Conservation (phyloP, 2,888 invertebrate species). For the Temnothorax unifasciatus region DNA sequence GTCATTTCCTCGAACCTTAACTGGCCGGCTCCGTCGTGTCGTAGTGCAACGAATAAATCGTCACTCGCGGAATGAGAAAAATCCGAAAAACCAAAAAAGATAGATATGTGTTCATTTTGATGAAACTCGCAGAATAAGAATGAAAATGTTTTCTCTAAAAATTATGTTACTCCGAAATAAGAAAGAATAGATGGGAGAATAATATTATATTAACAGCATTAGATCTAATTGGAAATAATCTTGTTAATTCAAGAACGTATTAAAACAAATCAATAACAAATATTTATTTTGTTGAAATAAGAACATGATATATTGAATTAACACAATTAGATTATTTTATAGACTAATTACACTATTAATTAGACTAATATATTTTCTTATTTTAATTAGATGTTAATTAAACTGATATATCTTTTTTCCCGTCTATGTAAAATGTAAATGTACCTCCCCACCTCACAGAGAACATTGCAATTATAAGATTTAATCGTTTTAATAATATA, state of each 20-base stretch:
- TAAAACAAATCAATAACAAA: background rate
- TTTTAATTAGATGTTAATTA: background rate
- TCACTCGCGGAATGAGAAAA: background rate
- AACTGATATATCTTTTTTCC: background rate
- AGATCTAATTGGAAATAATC: background rate
- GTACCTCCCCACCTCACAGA: background rate
- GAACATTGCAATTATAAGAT: background rate
- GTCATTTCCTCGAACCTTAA: slow-evolving; percentile 46
- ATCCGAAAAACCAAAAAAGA: background rate
- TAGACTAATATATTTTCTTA: background rate
- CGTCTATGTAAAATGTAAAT: background rate
- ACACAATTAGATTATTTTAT: background rate
- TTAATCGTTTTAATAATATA: background rate
- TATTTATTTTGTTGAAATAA: background rate
- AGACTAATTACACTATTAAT: background rate
- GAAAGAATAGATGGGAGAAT: background rate
- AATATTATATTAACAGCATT: background rate
- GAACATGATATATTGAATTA: background rate
- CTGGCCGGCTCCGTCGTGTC: background rate
- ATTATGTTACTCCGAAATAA: background rate
- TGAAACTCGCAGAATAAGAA: background rate
- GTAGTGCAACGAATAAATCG: slow-evolving; percentile 6
- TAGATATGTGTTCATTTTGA: background rate
- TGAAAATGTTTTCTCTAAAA: background rate
- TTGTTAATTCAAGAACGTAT: background rate